These are phyloP conservation scores for Heliconius eleuchia DNA, from an alignment of 1,140 invertebrate genomes.

Conservation along the genomic window DNA sequence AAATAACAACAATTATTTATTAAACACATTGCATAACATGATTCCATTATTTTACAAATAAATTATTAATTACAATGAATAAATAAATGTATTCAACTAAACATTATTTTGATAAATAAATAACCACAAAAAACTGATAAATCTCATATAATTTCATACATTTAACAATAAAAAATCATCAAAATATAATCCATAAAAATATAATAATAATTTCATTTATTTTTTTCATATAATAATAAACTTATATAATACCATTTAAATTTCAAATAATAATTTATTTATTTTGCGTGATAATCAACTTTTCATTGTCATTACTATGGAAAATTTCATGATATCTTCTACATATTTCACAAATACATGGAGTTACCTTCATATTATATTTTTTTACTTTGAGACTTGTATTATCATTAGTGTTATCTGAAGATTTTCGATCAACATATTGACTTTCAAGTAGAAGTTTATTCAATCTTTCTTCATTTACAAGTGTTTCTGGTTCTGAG, in stretches of 20 bases:
- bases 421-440: conserved; percentile 51
- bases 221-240: neutral
- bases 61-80: neutral
- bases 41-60: neutral
- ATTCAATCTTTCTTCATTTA: conserved; percentile 46
- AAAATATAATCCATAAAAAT: conserved; percentile 13
- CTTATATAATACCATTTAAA: neutral
- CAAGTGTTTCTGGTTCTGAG: conserved; percentile 12
- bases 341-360: conserved; percentile 70
- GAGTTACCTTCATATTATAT: conserved; percentile 39
- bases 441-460: conserved; percentile 59
- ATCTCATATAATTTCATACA: neutral
- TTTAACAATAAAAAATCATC: conserved; percentile 35
- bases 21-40: conserved; percentile 1
- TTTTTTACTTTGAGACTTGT: conserved; percentile 26
- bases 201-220: conserved; percentile 36
- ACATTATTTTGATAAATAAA: neutral
- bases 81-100: neutral
- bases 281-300: neutral
- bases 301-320: conserved; percentile 42
- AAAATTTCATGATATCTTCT: conserved; percentile 68
- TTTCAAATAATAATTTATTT: neutral
- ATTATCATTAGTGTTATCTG: neutral
- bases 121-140: neutral
- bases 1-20: conserved; percentile 27